Evolutionary conservation across 2,113 vertebrate genomes (phyloP).

Genomic region (Micronycteris hirsuta): DNA sequence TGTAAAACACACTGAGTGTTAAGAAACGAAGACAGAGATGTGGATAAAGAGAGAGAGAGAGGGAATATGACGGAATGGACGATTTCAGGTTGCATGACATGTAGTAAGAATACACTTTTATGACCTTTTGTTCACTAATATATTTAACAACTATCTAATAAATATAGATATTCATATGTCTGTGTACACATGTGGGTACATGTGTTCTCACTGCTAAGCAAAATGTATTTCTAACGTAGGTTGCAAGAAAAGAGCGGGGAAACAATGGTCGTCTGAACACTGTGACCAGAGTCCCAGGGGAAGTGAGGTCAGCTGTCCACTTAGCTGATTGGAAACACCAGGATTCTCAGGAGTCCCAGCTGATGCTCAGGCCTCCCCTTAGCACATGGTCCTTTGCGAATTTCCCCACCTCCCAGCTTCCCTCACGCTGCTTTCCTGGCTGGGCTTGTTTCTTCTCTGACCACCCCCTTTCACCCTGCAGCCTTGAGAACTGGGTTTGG

Average conservation of each 20-base stretch:
- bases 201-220: background rate
- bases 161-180: rapidly evolving
- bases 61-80: background rate
- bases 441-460: background rate
- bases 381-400: rapidly evolving
- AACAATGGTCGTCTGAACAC: too few relatives aligned
- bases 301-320: rapidly evolving
- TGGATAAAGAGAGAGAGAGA: background rate
- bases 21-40: background rate
- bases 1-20: background rate
- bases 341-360: background rate
- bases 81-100: background rate
- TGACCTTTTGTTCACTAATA: background rate
- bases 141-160: background rate
- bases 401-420: too few relatives aligned
- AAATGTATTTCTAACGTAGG: background rate
- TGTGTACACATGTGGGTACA: background rate
- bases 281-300: too few relatives aligned
- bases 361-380: background rate
- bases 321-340: background rate
- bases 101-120: rapidly evolving
- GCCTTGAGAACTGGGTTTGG: too few relatives aligned
- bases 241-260: background rate
- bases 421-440: rapidly evolving
- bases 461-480: too few relatives aligned